A percentile compares a stretch with the other conserved stretches of the same genome.
phyloP scores from a whole-genome alignment of 2,797 vertebrate genomes.

The Coregonus ussuriensis region DNA sequence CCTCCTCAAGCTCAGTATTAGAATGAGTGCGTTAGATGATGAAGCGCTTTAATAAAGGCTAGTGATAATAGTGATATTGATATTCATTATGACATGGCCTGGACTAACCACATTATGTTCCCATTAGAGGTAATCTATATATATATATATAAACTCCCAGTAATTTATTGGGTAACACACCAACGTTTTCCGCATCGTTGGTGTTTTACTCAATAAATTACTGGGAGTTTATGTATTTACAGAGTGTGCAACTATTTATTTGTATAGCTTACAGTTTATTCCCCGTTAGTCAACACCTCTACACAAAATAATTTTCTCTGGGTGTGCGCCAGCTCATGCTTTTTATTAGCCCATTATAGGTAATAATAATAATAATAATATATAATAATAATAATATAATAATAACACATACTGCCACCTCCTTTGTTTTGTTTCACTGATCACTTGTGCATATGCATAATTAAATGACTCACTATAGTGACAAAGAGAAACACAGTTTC shows the following conservation, averaged over 20 bases:
- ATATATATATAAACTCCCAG: no score
- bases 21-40: slow-evolving; percentile 76
- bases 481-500: slow-evolving; percentile 59
- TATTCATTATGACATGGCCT: slow-evolving; percentile 78
- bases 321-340: no score
- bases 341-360: no score
- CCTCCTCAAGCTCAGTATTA: slow-evolving; percentile 27
- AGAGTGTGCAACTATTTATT: no score
- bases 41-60: slow-evolving; percentile 81
- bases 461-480: slow-evolving; percentile 59
- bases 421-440: slow-evolving; percentile 77
- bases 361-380: slow-evolving; percentile 30
- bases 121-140: slow-evolving; percentile 67
- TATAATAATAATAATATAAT: no score
- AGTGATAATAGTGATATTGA: slow-evolving; percentile 69
- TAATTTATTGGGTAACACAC: no score
- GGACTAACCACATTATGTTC: slow-evolving; percentile 75
- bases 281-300: no score
- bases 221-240: no score
- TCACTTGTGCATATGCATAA: slow-evolving; percentile 63
- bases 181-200: no score
- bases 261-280: no score
- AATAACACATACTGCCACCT: slow-evolving; percentile 69
- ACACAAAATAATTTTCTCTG: no score
- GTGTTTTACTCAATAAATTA: no score